A percentile compares a stretch with the other conserved stretches of the same genome.
phyloP scores from a whole-genome alignment of 1,140 invertebrate species.

The Lamellibrachia luymesi region DNA sequence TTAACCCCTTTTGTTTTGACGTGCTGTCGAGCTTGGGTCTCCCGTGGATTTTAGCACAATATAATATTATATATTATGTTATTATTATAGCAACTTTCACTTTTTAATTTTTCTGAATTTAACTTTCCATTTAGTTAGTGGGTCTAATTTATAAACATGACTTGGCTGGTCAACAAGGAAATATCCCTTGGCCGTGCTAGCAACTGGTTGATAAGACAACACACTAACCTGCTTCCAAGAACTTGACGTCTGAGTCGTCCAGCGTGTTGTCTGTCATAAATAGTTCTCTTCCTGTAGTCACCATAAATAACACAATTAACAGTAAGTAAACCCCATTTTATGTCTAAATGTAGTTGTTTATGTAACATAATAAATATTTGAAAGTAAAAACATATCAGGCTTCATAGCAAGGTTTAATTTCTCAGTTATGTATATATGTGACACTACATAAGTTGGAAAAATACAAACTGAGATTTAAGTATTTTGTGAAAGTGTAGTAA shows the following conservation, averaged over 20 bases:
- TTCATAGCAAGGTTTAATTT: neutral
- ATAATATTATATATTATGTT: neutral
- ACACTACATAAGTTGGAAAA: neutral
- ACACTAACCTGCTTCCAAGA: constrained; percentile 80
- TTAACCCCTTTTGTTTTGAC: too few species aligned
- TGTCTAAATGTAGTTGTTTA: neutral
- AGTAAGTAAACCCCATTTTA: constrained; percentile 13
- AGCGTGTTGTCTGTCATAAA: constrained; percentile 89
- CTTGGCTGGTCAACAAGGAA: neutral
- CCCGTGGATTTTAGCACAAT: neutral
- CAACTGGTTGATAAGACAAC: constrained; percentile 24
- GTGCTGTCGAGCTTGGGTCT: too few species aligned
- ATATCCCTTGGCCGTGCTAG: neutral
- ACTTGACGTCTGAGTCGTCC: constrained; percentile 93
- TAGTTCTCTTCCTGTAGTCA: constrained; percentile 76
- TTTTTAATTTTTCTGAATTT: neutral
- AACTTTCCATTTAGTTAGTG: neutral
- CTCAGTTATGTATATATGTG: neutral
- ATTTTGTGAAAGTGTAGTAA: too few species aligned
- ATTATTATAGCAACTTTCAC: neutral
- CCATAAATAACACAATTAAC: constrained; percentile 26
- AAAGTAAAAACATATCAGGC: neutral
- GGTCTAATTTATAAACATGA: neutral
- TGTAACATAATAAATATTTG: neutral
- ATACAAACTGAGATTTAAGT: too few species aligned